A percentile compares a stretch with the other conserved stretches of the same genome.
These are phyloP conservation scores for Harpagifer antarcticus DNA, from an alignment of 2,797 vertebrate species.

Conservation along the genomic window DNA sequence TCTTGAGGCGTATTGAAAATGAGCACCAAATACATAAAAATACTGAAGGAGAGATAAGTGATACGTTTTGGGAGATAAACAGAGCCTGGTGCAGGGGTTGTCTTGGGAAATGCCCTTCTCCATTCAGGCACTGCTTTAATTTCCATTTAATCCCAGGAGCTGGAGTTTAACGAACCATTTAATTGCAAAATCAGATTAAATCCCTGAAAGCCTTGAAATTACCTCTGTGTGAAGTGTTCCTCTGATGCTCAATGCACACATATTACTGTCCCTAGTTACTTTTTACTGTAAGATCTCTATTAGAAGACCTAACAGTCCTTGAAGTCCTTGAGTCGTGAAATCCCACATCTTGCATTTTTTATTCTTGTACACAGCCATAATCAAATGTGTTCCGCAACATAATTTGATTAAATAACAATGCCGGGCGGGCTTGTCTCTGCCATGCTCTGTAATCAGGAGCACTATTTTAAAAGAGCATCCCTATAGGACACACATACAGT, in stretches of 20 bases:
- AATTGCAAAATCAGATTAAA: constrained; percentile 79
- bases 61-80: constrained; percentile 60
- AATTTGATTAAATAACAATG: constrained; percentile 14
- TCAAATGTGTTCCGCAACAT: too few species aligned
- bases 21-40: constrained; percentile 29
- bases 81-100: constrained; percentile 18
- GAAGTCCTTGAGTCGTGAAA: constrained; percentile 41
- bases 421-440: constrained; percentile 10
- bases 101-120: constrained; percentile 71
- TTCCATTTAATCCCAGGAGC: constrained; percentile 76
- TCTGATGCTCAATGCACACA: constrained; percentile 46
- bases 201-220: constrained; percentile 70
- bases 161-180: constrained; percentile 77
- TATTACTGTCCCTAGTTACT: constrained; percentile 48
- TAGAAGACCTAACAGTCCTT: constrained; percentile 53
- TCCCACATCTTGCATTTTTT: not conserved
- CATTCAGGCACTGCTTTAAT: constrained; percentile 62
- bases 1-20: constrained; percentile 10
- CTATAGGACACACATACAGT: constrained; percentile 29
- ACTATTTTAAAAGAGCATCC: constrained; percentile 42
- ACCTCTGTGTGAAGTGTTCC: constrained; percentile 67
- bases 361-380: constrained; percentile 20
- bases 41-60: constrained; percentile 39
- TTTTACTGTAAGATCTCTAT: constrained; percentile 55
- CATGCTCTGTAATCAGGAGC: constrained; percentile 27